Percentiles rank a stretch among this genome's conserved stretches.
Conservation (phyloP, 1,140 invertebrate genomes). For the Atta texana region DNA sequence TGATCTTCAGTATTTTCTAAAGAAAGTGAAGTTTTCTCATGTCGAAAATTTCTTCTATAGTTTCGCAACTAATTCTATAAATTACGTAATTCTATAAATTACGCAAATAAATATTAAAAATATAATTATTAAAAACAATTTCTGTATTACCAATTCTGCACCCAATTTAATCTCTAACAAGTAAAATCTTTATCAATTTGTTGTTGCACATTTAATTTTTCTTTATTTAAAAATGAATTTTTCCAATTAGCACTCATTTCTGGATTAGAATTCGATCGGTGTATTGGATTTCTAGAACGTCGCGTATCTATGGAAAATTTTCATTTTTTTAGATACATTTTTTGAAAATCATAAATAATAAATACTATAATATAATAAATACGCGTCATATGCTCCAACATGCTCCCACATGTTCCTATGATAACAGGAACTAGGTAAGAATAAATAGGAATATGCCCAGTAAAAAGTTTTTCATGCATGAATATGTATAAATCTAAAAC, state of each 20-base stretch:
- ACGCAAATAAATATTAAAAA: not conserved
- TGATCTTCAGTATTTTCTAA: conserved; percentile 79
- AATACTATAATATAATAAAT: conserved; percentile 9
- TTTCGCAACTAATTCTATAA: conserved; percentile 92
- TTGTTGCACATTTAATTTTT: conserved; percentile 81
- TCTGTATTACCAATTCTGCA: conserved; percentile 78
- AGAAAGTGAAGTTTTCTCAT: conserved; percentile 87
- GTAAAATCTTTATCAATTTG: conserved; percentile 77
- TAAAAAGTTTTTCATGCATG: too few species aligned
- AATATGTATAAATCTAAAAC: too few species aligned
- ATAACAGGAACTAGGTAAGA: too few species aligned
- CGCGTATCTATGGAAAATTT: conserved; percentile 81
- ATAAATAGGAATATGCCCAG: too few species aligned
- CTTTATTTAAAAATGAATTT: conserved; percentile 88
- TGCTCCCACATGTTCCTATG: too few species aligned
- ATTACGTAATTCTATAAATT: conserved; percentile 87
- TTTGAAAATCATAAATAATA: not conserved
- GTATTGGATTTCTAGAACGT: conserved; percentile 91
- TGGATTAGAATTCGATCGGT: conserved; percentile 95
- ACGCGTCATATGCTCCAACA: too few species aligned
- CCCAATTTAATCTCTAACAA: conserved; percentile 83
- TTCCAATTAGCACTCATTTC: conserved; percentile 96
- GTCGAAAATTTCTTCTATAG: conserved; percentile 94
- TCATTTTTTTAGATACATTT: not conserved
- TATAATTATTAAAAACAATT: not conserved